Evolutionary conservation across 2,797 vertebrate species (phyloP), one percentile per base, ranked within the genome.

Genomic region (Nannoperca obscura): DNA sequence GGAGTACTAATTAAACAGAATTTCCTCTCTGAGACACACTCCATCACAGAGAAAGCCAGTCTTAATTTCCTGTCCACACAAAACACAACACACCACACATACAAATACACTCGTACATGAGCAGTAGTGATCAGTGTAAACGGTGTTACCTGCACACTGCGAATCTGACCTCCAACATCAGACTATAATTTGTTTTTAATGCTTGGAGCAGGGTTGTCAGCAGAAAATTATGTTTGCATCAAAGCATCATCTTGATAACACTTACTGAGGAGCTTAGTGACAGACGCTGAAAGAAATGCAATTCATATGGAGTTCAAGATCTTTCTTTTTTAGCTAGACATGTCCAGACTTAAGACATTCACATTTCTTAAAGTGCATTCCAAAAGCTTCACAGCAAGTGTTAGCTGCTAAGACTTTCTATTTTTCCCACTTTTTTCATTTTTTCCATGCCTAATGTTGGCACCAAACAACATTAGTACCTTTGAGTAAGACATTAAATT

Each of bases 1-100:
- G 47, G 67, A 81, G 53, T 70, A 22, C 74, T 86, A 79, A 88
- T 88, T 90, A 85, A 80, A 85, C 76, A 81, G 34, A 66, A 71
- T 72, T 81, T 88, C 82, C 74, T 59, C 59, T 83, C 76, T 1
- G 19, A 83, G 55, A 76, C 60, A 30, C 64, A 47, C 78, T 82
- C 74, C 60, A 80, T 80, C 81, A 88, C 78, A 2, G 46, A 53
- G 61, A 42, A 12, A n/a, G 30, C 74, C 66, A n/a, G 49, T 19
- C 40, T 36, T 83, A 66, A 70, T 86, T 71, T 76, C 74, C 76
- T 66, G 40, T 42, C 12, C 74, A 60, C 15, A n/a, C 65, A 30
- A 61, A 55, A 61, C 32, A 60, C 42, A 69, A 36, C 34, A 49
- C 20, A 40, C 55, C 36, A 40, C 53, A 65, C 20, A 19, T 47